Base-by-base conservation (phyloP, 1,140 invertebrate genomes). In the Propsilocerus akamusi region DNA sequence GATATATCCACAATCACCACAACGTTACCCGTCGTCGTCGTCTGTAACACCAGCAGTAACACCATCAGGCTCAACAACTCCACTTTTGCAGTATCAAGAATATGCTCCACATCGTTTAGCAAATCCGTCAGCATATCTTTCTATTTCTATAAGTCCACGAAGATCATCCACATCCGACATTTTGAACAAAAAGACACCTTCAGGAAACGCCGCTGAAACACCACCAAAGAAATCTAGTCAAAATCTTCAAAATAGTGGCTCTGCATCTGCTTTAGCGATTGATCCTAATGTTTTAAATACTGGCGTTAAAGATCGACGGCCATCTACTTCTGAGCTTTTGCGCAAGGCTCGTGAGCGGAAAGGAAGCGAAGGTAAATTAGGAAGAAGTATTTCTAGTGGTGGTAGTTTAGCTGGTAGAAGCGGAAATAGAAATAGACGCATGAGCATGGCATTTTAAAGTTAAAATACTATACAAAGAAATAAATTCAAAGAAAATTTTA, bases 361-460 rank as follows among this genome's bases (percentile, higher is more conserved):
- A 41, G 62, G 62, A 49, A 63, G 62, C 26, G 62, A 62, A 53
- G 55, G 60, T 26, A 63, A 28, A 28, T 24, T 63, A 58, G 62
- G 62, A 5, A 55, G 63, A 41, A 65, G 63, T 46, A 59, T 61
- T 7, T 65, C 63, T 28, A 63, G 65, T 26, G 57, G 60, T 24
- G 58, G 60, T 6, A 59, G 60, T 47, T 58, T 57, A 12, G 22
- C 22, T n/a, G 55, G 59, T 48, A 24, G 48, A 12, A 53, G 53
- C 53, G 34, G 61, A 5, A 53, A 55, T 2, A 56, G 53, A 0
- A 59, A 60, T 20, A 51, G 63, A 47, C 59, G 63, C 22, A 65
- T 61, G 14, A 65, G 63, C 55, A 65, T 65, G 59, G 63, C 63
- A 25, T 64, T 64, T 52, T 65, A 65, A 53, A 17, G n/a, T 41